phyloP scores from a whole-genome alignment of 2,888 invertebrate species.

The Herminia tarsipennalis region DNA sequence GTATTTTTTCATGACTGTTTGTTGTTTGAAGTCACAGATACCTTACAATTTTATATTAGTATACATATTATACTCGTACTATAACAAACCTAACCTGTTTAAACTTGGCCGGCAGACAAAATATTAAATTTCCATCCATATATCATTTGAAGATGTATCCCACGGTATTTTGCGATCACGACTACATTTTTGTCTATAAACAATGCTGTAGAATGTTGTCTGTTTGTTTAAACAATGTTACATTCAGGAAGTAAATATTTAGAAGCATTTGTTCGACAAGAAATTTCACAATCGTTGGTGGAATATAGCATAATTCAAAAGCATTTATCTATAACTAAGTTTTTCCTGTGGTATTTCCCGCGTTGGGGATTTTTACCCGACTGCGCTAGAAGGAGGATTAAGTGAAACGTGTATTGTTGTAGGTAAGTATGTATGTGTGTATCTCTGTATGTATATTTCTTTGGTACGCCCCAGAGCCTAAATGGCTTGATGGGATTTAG shows the following conservation, averaged over 20 bases:
- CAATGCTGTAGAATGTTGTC: slow-evolving; percentile 24
- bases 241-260: not conserved
- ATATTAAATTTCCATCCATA: slow-evolving; percentile 66
- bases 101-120: slow-evolving; percentile 46
- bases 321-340: not conserved
- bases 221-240: slow-evolving; percentile 12
- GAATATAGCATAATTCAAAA: not conserved
- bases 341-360: no score
- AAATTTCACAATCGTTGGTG: not conserved
- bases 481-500: no score
- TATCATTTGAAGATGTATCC: slow-evolving; percentile 56
- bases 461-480: no score
- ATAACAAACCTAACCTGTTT: slow-evolving; percentile 35
- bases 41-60: no score
- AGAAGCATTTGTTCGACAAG: not conserved
- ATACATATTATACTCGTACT: no score
- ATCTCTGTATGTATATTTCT: no score
- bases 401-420: no score
- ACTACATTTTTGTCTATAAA: slow-evolving; percentile 56
- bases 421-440: no score
- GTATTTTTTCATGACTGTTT: no score
- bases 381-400: no score
- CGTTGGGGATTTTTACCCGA: no score
- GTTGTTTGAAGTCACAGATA: no score
- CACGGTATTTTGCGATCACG: slow-evolving; percentile 65